Evolutionary conservation across 2,113 vertebrate species (phyloP).

Genomic region (Nymphicus hollandicus): DNA sequence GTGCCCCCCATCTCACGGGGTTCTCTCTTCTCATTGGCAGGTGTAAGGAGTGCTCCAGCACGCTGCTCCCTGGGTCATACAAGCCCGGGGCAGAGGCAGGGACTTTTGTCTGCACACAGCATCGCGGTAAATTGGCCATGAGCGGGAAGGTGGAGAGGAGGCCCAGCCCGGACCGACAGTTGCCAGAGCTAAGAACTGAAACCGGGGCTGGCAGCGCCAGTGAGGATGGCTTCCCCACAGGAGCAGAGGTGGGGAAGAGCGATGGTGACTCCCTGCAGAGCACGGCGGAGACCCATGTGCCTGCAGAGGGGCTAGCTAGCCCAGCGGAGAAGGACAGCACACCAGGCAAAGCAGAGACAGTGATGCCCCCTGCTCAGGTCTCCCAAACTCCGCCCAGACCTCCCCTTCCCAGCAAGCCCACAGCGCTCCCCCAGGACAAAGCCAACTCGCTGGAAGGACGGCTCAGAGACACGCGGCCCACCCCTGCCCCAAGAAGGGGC

Average conservation of each 20-base stretch:
- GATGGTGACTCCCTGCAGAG: neutral
- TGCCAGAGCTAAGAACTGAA: slow-evolving; percentile 10
- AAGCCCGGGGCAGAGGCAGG: slow-evolving; percentile 77
- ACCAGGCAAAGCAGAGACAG: neutral
- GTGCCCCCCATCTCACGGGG: neutral
- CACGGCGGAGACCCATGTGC: neutral
- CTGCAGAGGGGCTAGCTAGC: neutral
- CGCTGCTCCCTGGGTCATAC: slow-evolving; percentile 90
- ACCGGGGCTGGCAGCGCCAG: neutral
- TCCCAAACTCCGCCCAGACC: slow-evolving; percentile 65
- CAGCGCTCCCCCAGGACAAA: slow-evolving; percentile 51
- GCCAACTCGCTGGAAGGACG: neutral
- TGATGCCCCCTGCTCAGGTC: neutral
- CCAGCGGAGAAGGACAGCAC: neutral
- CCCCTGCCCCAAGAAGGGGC: slow-evolving; percentile 73
- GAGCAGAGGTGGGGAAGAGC: neutral
- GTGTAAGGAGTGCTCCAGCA: slow-evolving; percentile 91
- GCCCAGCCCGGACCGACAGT: slow-evolving; percentile 52
- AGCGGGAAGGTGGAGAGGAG: slow-evolving; percentile 61
- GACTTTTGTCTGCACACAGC: slow-evolving; percentile 86
- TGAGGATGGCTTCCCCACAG: neutral
- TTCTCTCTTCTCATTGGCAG: slow-evolving; percentile 67
- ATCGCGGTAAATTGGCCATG: slow-evolving; percentile 70
- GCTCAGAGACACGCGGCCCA: slow-evolving; percentile 63
- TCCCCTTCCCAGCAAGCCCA: slow-evolving; percentile 64